Conservation (phyloP, 2,113 vertebrate genomes). For the Scopus umbretta region DNA sequence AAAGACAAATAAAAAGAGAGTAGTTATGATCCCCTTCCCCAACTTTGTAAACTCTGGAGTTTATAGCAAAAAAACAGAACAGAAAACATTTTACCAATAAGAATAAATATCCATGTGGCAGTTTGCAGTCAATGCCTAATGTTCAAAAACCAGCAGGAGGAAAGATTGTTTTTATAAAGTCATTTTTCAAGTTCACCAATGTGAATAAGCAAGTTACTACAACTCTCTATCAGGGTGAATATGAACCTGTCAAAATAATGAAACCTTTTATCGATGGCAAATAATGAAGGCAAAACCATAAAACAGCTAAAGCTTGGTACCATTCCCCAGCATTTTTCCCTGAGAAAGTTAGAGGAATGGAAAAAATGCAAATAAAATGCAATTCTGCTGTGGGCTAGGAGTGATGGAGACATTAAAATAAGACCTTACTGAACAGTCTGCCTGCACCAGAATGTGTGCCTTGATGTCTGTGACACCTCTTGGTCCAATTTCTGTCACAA, state of each 20-base stretch:
- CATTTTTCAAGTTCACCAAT: slow-evolving; percentile 28
- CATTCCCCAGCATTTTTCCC: not conserved
- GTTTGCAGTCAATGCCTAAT: not conserved
- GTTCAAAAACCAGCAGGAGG: not conserved
- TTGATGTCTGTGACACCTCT: not conserved
- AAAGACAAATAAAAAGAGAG: not conserved
- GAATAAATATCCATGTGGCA: not conserved
- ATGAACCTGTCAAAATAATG: slow-evolving; percentile 25
- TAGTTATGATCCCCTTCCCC: not conserved
- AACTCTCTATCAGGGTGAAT: not conserved
- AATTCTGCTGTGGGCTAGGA: not conserved
- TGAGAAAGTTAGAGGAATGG: not conserved
- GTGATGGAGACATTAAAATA: not conserved
- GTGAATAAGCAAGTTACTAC: not conserved
- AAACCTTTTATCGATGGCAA: not conserved
- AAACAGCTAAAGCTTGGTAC: not conserved
- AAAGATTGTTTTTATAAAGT: not conserved
- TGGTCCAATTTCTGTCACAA: not conserved
- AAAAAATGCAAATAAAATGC: not conserved
- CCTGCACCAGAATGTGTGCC: not conserved
- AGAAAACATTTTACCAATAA: not conserved
- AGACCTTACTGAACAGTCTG: not conserved
- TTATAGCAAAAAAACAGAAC: not conserved
- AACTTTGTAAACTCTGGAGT: not conserved
- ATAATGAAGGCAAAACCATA: not conserved